Evolutionary conservation across 1,140 invertebrate species (phyloP), one percentile per base, ranked within the genome.

Genomic region (Nasonia giraulti): DNA sequence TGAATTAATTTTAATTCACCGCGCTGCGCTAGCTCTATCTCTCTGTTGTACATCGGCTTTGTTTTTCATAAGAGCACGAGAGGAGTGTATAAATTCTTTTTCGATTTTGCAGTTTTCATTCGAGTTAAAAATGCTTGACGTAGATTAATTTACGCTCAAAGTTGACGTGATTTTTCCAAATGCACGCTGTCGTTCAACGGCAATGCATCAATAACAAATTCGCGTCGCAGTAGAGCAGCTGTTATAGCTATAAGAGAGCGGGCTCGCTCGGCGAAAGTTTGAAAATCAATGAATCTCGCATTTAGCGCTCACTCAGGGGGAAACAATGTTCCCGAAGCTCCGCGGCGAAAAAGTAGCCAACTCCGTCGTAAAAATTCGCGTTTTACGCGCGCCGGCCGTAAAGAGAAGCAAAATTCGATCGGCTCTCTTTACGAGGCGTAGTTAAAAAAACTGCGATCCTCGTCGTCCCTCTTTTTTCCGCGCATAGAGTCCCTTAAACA

Each of bases 381-480:
- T 47, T 82, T 66, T 44, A 44, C n/a, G 44, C 23, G 0, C 5
- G 23, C 2, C 20, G 10, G 40, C 71, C n/a, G 74, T 74, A 74
- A 82, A 82, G 47, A 75, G 47, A 4, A 10, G 12, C n/a, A 62
- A 71, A 82, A 82, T 75, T 71, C 20, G 23, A 82, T 71, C 40
- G 80, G 55, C 44, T 81, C 44, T 81, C 68, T 81, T 73, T 81
- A 81, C 69, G 68, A 81, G 12, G 69, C 23, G 47, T 75, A 62
- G n/a, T 75, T 82, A 82, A 82, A 82, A 50, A 37, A 68, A 69
- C 33, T 40, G 10, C 3, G 37, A 33, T 20, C 17, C n/a, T 50
- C 55, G 47, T 73, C 20, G 33, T 71, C 79, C 40, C 68, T 33
- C 27, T 27, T 27, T 2, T 17, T 12, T 8, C 2, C 68, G 11